These are phyloP conservation scores for Zelostemma sp. DNA, from an alignment of 1,140 invertebrate species.

Conservation along the genomic window DNA sequence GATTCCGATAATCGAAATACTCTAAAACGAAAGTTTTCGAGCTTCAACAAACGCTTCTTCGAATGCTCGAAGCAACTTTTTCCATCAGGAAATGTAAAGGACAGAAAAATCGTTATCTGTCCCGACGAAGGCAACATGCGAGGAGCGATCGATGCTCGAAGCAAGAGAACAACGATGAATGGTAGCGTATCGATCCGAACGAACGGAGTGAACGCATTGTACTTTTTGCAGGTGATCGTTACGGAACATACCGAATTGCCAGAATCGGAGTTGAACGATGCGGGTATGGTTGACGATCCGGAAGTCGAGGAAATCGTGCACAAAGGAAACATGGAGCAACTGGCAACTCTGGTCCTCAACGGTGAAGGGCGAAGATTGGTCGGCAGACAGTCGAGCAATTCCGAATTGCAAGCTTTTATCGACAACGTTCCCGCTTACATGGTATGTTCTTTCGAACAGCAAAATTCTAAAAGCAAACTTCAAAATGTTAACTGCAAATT, in stretches of 20 bases:
- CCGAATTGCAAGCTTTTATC: constrained; percentile 90
- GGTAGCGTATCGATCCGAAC: constrained; percentile 56
- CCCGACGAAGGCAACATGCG: background rate
- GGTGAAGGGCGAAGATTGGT: constrained; percentile 86
- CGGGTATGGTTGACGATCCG: constrained; percentile 63
- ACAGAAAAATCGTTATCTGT: too few species aligned
- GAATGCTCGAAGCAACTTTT: background rate
- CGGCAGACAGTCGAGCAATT: constrained; percentile 79
- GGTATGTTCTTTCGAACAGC: constrained; percentile 74
- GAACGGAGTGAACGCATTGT: constrained; percentile 47
- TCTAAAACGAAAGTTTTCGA: too few species aligned
- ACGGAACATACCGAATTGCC: constrained; percentile 55
- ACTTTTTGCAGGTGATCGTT: constrained; percentile 55
- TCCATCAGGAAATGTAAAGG: background rate
- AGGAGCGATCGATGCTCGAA: constrained; percentile 48
- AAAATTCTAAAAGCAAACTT: too few species aligned
- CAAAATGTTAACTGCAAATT: too few species aligned
- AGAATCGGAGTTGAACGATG: constrained; percentile 54
- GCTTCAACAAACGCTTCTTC: too few species aligned
- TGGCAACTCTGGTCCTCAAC: constrained; percentile 88
- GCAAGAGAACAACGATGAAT: constrained; percentile 49
- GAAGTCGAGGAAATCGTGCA: constrained; percentile 77
- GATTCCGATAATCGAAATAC: too few species aligned
- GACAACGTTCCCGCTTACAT: constrained; percentile 92
- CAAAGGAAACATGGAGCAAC: constrained; percentile 87